phyloP scores from a whole-genome alignment of 2,888 invertebrate species.

The Epirrhoe tristata region DNA sequence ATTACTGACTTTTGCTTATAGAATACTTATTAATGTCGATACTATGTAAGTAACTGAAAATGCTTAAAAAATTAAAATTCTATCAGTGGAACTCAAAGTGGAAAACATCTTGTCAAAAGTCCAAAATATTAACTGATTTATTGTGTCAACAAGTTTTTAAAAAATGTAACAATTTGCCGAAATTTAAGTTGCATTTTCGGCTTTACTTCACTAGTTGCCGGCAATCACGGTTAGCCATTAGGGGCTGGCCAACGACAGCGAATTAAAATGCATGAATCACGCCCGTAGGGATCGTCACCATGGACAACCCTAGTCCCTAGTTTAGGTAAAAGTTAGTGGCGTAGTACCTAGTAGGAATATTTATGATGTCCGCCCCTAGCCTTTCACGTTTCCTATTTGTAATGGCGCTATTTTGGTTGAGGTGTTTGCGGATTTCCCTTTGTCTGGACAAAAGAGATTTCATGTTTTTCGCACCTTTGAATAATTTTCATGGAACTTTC shows the following conservation, averaged over 20 bases:
- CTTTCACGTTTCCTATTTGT: constrained; percentile 32
- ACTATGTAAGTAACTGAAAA: too few species aligned
- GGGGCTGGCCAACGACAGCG: constrained; percentile 40
- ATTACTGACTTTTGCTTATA: too few species aligned
- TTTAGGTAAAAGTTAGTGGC: constrained; percentile 36
- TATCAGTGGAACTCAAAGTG: background rate
- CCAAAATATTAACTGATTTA: background rate
- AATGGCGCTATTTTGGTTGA: constrained; percentile 33
- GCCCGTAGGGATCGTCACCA: constrained; percentile 29
- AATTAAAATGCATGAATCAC: constrained; percentile 46
- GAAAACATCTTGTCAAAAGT: background rate
- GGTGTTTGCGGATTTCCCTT: constrained; percentile 33
- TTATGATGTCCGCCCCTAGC: constrained; percentile 37
- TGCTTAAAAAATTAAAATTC: background rate
- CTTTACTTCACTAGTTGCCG: constrained; percentile 9
- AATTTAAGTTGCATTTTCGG: constrained; percentile 18
- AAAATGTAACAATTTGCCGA: constrained; percentile 9
- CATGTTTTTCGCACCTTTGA: constrained; percentile 12
- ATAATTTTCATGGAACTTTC: background rate
- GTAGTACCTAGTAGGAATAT: constrained; percentile 32
- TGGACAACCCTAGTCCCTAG: constrained; percentile 32
- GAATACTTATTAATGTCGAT: too few species aligned
- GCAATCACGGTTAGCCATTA: constrained; percentile 40
- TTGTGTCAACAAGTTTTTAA: background rate
- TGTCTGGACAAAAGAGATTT: constrained; percentile 26